A percentile compares a stretch with the other conserved stretches of the same genome.
These are phyloP conservation scores for Nyctereutes procyonoides DNA, from an alignment of 2,113 vertebrate genomes.

Conservation along the genomic window DNA sequence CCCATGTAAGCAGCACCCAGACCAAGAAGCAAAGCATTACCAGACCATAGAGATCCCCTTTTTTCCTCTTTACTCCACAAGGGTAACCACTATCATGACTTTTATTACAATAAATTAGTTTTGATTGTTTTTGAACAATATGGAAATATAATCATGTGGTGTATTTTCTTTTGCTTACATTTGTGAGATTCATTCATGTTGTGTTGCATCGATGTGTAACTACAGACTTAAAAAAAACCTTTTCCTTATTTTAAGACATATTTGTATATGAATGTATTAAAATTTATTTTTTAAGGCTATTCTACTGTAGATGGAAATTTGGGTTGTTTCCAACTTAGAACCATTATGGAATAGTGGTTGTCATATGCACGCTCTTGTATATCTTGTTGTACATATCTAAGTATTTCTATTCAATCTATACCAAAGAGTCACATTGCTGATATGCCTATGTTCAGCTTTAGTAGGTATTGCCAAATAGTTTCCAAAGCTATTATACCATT, in stretches of 20 bases:
- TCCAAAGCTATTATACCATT: not conserved
- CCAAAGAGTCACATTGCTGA: not conserved
- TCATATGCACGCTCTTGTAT: not conserved
- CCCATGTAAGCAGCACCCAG: not conserved
- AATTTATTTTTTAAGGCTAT: not conserved
- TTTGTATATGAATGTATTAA: not conserved
- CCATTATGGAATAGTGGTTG: not conserved
- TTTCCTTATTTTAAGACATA: not conserved
- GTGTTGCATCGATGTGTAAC: not conserved
- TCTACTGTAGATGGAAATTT: not conserved
- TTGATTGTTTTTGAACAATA: not conserved
- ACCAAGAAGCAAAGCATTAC: not conserved
- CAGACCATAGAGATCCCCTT: not conserved
- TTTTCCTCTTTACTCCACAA: not conserved
- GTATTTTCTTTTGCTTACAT: not conserved
- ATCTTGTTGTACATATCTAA: not conserved
- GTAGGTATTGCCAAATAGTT: not conserved
- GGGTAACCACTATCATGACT: not conserved
- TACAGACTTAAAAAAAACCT: not conserved
- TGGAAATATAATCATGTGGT: not conserved
- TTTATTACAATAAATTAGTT: not conserved
- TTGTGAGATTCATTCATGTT: conserved; percentile 18
- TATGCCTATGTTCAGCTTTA: not conserved
- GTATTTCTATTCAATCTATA: conserved; percentile 3
- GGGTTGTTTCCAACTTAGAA: not conserved